These are phyloP conservation scores for Hycleus phaleratus DNA, from an alignment of 1,140 invertebrate genomes.

Conservation along the genomic window DNA sequence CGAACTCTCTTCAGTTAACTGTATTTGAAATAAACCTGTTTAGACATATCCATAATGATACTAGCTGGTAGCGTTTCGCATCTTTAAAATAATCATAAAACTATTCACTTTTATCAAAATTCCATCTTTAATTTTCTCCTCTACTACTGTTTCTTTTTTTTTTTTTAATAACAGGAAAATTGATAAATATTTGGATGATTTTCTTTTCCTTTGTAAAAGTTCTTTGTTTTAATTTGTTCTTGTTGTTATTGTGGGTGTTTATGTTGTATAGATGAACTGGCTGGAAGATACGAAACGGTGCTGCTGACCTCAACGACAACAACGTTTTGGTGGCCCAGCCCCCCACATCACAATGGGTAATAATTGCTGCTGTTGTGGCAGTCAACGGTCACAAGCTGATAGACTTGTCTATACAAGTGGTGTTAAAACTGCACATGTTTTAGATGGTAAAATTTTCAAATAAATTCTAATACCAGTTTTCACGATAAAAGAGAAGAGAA, in stretches of 20 bases:
- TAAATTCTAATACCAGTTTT: not conserved
- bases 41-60: slow-evolving; percentile 5
- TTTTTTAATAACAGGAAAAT: no score
- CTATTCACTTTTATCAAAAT: no score
- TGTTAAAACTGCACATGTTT: slow-evolving; percentile 3
- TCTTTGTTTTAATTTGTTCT: no score
- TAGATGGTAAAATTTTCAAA: slow-evolving; percentile 1
- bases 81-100: not conserved
- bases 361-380: slow-evolving; percentile 24
- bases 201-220: no score
- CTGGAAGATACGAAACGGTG: not conserved
- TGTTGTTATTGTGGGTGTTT: slow-evolving; percentile 4
- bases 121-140: no score
- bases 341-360: slow-evolving; percentile 18
- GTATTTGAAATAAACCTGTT: slow-evolving; percentile 12
- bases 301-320: slow-evolving; percentile 5
- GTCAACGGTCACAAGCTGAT: slow-evolving; percentile 5
- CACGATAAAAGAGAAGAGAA: not conserved
- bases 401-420: slow-evolving; percentile 4
- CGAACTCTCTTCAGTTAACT: slow-evolving; percentile 4
- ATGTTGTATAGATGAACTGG: slow-evolving; percentile 10
- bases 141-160: no score
- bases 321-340: slow-evolving; percentile 1
- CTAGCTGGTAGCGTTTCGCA: slow-evolving; percentile 2
- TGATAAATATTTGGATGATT: no score